phyloP scores from a whole-genome alignment of 1,140 invertebrate genomes.

The Pseudomyrmex sp. region DNA sequence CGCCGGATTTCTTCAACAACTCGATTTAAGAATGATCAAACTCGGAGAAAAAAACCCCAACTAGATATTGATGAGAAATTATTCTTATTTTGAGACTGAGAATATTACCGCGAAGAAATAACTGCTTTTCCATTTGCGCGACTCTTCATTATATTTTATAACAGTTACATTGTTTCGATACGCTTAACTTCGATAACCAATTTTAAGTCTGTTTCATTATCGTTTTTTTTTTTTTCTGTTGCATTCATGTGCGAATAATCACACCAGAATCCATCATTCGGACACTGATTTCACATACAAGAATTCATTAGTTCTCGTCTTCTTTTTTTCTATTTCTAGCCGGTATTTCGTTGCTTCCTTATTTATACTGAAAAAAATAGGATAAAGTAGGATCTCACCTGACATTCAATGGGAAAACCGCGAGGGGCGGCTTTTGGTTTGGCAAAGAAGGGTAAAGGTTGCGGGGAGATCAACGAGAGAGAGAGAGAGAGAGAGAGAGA shows the following conservation, averaged over 20 bases:
- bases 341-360: constrained; percentile 31
- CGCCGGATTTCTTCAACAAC: constrained; percentile 26
- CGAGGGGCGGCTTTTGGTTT: not conserved
- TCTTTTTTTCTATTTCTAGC: not conserved
- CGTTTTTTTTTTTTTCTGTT: constrained; percentile 12
- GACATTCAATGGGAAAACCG: constrained; percentile 34
- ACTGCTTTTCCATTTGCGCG: not conserved
- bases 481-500: no score
- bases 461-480: constrained; percentile 28
- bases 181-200: not conserved
- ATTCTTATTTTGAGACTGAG: constrained; percentile 4
- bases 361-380: constrained; percentile 54
- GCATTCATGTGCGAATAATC: constrained; percentile 24
- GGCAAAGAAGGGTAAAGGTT: constrained; percentile 9
- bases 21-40: constrained; percentile 39
- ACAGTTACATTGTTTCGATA: not conserved
- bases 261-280: constrained; percentile 8
- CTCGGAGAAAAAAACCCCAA: constrained; percentile 2
- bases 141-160: constrained; percentile 19
- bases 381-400: constrained; percentile 52
- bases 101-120: not conserved
- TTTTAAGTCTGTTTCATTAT: constrained; percentile 1
- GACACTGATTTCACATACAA: constrained; percentile 7
- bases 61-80: constrained; percentile 32
- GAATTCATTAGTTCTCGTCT: constrained; percentile 28